Base-by-base conservation (phyloP, 2,797 vertebrate genomes). In the Aplochiton taeniatus region DNA sequence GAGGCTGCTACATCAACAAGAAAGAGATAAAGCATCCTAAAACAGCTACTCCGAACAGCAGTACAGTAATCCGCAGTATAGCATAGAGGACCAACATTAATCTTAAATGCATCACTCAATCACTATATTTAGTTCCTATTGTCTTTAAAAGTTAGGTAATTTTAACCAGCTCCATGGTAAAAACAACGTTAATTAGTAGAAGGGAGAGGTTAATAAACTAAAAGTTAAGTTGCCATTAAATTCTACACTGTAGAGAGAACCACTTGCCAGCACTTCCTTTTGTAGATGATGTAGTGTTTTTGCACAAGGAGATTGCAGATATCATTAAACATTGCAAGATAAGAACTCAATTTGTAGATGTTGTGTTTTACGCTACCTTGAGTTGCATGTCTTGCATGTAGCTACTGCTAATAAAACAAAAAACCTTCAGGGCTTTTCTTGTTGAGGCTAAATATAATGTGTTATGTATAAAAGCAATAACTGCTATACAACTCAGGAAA, bases 1-100 rank as follows among this genome's bases (percentile, higher is more conserved):
- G 77, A 75, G 77, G 77, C 63, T 2, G 69, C 70, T 73, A 64
- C 63, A 31, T 50, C 57, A 68, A 68, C 66, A 64, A 58, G 68
- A 56, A 76, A 43, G 43, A 61, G 61, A 18, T 65, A 56, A 71
- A 47, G 52, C 12, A 12, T 18, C n/a, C 50, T 49, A 66, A 62
- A 66, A 62, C 48, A 60, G 31, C 51, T 53, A 61, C 56, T 41
- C 69, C 56, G 4, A 67, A 76, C 74, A 72, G 66, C 20, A 74
- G 66, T n/a, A n/a, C n/a, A n/a, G n/a, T n/a, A n/a, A n/a, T n/a
- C 31, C 6, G 31, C 31, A 31, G 6, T 31, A 31, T 31, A 6
- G 31, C 31, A 31, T 31, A 31, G n/a, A n/a, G 2, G 31, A 31
- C 31, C 31, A 31, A 31, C 31, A 3, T 31, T 31, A 31, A 6